Base-by-base conservation (phyloP, 2,888 invertebrate species). In the Dasysyrphus tricinctus region DNA sequence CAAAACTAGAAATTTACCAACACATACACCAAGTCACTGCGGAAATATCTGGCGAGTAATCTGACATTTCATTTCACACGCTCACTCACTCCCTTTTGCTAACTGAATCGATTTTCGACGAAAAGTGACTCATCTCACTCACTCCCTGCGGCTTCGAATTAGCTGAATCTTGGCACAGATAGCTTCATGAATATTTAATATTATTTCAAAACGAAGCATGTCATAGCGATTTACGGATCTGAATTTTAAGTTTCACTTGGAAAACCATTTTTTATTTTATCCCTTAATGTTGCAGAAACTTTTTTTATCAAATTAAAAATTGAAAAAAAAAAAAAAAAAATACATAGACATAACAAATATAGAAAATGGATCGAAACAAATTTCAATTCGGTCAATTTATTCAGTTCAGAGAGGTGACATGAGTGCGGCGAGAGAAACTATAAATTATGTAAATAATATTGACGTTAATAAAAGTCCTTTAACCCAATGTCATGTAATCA, bases 201-300 rank as follows among this genome's bases (percentile, higher is more conserved):
- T 34, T 34, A 57, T 37, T 57, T 37, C 57, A 57, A 57, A 34
- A 16, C 16, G 34, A 37, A 16, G 11, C 5, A 5, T 57, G 37
- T 57, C 57, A 57, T 37, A 16, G 34, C 34, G 37, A 57, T 57
- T 57, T 57, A 57, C 9, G 57, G 11, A 56, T 37, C 37, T 57
- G 57, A 57, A 57, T 34, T 57, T 57, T 34, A 57, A 57, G 34
- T 57, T 57, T 57, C n/a, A 57, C 37, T 54, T 37, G 16, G 11
- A 34, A 57, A 57, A 57, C n/a, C 32, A 14, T 14, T 56, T 56
- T 29, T 32, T n/a, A 44, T 56, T 56, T 56, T n/a, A 34, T 16
- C 19, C 57, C 19, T 57, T 16, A 34, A 54, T 29, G 51, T 29
- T 29, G 51, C 51, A 54, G 24, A 54, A 54, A 29, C 24, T 54